Evolutionary conservation across 2,888 invertebrate species (phyloP).

Genomic region (Masnerella sp.): DNA sequence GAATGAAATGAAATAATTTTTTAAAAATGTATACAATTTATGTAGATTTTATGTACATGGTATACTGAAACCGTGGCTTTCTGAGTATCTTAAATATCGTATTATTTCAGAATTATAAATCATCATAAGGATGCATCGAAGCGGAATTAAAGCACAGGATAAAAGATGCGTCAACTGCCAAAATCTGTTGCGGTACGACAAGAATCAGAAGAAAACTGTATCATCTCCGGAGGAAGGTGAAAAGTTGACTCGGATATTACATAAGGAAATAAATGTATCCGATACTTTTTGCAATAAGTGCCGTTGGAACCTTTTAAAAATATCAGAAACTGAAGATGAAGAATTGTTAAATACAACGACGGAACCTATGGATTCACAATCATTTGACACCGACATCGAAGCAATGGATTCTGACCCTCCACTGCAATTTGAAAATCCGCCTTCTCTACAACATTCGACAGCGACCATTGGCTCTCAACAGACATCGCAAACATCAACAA

Average conservation of each 20-base stretch:
- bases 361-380: slow-evolving; percentile 24
- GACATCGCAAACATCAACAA: background rate
- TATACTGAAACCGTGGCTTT: slow-evolving; percentile 1
- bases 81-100: slow-evolving; percentile 4
- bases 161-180: slow-evolving; percentile 9
- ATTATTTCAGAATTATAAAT: slow-evolving; percentile 13
- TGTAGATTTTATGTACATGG: slow-evolving; percentile 3
- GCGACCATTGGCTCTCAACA: slow-evolving; percentile 4
- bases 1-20: slow-evolving; percentile 5
- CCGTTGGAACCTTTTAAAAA: slow-evolving; percentile 1
- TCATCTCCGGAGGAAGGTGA: slow-evolving; percentile 15
- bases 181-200: slow-evolving; percentile 6
- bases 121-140: slow-evolving; percentile 10
- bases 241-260: slow-evolving; percentile 6
- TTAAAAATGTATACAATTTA: background rate
- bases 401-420: slow-evolving; percentile 11
- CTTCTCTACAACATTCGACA: slow-evolving; percentile 2
- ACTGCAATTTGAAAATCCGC: background rate
- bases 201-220: slow-evolving; percentile 20
- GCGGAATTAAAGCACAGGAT: background rate
- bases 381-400: slow-evolving; percentile 8
- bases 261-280: slow-evolving; percentile 11
- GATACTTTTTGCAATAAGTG: slow-evolving; percentile 24
- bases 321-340: slow-evolving; percentile 1
- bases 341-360: slow-evolving; percentile 6